A percentile compares a stretch with the other conserved stretches of the same genome.
Evolutionary conservation across 2,888 invertebrate species (phyloP).

Genomic region (Rhodophaea formosa): DNA sequence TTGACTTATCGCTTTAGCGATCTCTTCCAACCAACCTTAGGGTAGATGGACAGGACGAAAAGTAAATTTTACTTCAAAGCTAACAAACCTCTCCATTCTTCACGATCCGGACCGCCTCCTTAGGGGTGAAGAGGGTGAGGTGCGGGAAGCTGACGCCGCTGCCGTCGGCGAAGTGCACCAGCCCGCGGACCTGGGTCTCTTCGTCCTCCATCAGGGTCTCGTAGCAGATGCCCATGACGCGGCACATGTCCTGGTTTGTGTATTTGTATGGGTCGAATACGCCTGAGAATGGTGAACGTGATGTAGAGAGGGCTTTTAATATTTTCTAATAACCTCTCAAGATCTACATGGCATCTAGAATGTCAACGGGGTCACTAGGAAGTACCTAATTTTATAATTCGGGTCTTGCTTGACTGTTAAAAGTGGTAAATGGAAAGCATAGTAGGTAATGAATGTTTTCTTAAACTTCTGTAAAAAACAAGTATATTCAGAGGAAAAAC

Average conservation of each 20-base stretch:
- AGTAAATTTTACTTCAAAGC: neutral
- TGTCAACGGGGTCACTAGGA: too few species aligned
- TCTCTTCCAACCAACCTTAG: too few species aligned
- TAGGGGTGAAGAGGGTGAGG: constrained; percentile 88
- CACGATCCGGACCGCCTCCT: constrained; percentile 88
- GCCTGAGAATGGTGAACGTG: constrained; percentile 66
- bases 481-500: too few species aligned
- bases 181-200: constrained; percentile 88
- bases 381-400: too few species aligned
- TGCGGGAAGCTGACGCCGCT: constrained; percentile 87
- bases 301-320: neutral
- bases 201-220: constrained; percentile 91
- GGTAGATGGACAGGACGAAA: too few species aligned
- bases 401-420: too few species aligned
- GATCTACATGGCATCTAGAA: too few species aligned
- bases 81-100: constrained; percentile 87
- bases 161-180: constrained; percentile 89
- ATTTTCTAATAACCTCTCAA: too few species aligned
- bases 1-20: too few species aligned
- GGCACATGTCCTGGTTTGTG: constrained; percentile 89
- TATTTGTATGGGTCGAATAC: constrained; percentile 90
- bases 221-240: constrained; percentile 87
- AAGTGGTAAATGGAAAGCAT: too few species aligned
- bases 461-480: too few species aligned
- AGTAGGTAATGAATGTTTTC: too few species aligned